phyloP scores from a whole-genome alignment of 2,113 vertebrate genomes.

The Ageneiosus marmoratus region DNA sequence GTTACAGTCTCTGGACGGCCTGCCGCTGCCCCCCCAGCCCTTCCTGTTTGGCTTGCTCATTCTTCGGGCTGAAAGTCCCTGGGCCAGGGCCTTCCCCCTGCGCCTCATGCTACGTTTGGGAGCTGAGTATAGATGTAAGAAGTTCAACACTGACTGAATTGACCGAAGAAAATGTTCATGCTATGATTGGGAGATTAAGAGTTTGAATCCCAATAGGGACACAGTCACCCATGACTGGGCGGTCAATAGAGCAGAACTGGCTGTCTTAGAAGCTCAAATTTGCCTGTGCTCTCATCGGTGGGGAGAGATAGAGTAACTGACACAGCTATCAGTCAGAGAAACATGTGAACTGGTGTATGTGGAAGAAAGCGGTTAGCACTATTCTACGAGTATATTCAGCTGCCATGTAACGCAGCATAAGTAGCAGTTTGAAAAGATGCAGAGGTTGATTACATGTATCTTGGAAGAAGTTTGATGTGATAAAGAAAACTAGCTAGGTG shows the following conservation, averaged over 20 bases:
- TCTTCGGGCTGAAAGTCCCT: constrained; percentile 87
- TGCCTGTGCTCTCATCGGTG: background rate
- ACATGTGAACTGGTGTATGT: background rate
- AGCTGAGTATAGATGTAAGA: constrained; percentile 87
- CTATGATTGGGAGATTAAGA: background rate
- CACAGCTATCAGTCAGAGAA: background rate
- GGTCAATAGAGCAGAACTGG: background rate
- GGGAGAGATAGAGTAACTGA: background rate
- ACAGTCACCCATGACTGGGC: background rate
- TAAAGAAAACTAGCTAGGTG: background rate
- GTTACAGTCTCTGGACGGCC: constrained; percentile 84
- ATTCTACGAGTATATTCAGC: background rate
- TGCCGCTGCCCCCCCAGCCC: constrained; percentile 82
- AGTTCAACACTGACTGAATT: background rate
- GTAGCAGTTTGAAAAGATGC: background rate
- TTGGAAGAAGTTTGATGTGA: background rate
- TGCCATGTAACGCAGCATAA: background rate
- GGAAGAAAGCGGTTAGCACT: background rate
- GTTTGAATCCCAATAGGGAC: background rate
- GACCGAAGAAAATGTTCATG: background rate
- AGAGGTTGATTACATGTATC: background rate
- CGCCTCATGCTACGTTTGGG: constrained; percentile 90
- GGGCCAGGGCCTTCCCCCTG: constrained; percentile 92
- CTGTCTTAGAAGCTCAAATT: background rate
- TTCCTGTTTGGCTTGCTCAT: constrained; percentile 91